phyloP scores from a whole-genome alignment of 2,888 invertebrate genomes.

The Mimas tiliae region DNA sequence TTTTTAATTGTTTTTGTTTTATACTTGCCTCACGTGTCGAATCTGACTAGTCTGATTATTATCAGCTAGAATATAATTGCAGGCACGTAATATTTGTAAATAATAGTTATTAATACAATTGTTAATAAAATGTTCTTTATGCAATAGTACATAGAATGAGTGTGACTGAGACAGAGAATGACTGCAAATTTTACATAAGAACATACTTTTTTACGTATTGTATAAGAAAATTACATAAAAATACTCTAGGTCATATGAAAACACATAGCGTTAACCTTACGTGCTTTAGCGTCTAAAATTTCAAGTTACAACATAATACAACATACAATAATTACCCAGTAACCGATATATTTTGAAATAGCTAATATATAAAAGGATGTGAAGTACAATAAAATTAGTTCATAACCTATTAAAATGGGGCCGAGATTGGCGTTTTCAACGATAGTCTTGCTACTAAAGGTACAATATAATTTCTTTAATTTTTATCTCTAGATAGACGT shows the following conservation, averaged over 20 bases:
- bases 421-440: constrained; percentile 45
- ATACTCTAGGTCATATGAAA: background rate
- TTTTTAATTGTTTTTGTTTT: background rate
- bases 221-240: background rate
- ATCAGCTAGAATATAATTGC: background rate
- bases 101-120: background rate
- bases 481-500: background rate
- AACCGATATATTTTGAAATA: constrained; percentile 66
- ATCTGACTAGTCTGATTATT: constrained; percentile 8
- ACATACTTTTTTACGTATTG: background rate
- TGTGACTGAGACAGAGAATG: too few species aligned
- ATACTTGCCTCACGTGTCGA: constrained; percentile 5
- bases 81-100: constrained; percentile 10
- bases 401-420: constrained; percentile 60
- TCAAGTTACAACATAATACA: constrained; percentile 47
- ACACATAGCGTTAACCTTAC: constrained; percentile 40
- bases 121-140: background rate
- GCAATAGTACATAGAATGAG: background rate
- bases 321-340: constrained; percentile 54
- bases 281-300: constrained; percentile 52
- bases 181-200: background rate
- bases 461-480: constrained; percentile 34
- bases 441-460: constrained; percentile 44
- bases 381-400: constrained; percentile 42
- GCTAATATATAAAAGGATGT: constrained; percentile 62